These are phyloP conservation scores for Xestobium rufovillosum DNA, from an alignment of 2,888 invertebrate species.

Conservation along the genomic window DNA sequence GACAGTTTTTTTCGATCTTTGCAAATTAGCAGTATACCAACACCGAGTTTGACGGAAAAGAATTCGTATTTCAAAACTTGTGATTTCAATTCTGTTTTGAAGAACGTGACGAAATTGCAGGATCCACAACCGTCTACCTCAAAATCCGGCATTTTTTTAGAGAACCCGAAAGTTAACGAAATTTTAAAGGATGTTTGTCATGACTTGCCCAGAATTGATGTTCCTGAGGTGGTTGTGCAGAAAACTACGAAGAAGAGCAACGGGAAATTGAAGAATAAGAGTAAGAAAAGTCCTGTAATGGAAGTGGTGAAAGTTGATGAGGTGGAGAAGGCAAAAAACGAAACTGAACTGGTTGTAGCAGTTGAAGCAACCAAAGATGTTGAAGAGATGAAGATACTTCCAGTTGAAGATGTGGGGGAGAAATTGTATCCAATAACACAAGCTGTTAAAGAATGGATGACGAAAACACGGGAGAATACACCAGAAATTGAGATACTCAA, in stretches of 20 bases:
- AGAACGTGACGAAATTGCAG: constrained; percentile 3
- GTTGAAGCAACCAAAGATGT: constrained; percentile 9
- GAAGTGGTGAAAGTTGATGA: not conserved
- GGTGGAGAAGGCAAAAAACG: not conserved
- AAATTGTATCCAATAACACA: constrained; percentile 47
- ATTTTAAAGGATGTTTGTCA: constrained; percentile 25
- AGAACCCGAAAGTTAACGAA: constrained; percentile 27
- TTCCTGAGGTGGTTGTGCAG: constrained; percentile 3
- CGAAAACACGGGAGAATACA: constrained; percentile 40
- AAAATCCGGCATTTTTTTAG: constrained; percentile 13
- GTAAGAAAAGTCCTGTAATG: constrained; percentile 15
- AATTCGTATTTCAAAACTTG: constrained; percentile 27
- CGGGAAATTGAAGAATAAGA: constrained; percentile 18
- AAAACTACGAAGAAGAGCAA: constrained; percentile 11
- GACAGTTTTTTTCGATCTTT: constrained; percentile 38
- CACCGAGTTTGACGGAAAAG: constrained; percentile 26
- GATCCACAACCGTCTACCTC: constrained; percentile 23
- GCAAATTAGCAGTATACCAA: constrained; percentile 24
- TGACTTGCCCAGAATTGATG: not conserved
- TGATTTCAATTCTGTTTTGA: constrained; percentile 27
- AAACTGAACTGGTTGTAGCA: too few relatives aligned
- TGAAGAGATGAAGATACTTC: constrained; percentile 10
- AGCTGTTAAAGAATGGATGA: constrained; percentile 55
- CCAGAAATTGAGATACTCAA: constrained; percentile 42
- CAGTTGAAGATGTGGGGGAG: constrained; percentile 10